Base-by-base conservation (phyloP, 2,113 vertebrate species). In the Myiopsitta monachus region DNA sequence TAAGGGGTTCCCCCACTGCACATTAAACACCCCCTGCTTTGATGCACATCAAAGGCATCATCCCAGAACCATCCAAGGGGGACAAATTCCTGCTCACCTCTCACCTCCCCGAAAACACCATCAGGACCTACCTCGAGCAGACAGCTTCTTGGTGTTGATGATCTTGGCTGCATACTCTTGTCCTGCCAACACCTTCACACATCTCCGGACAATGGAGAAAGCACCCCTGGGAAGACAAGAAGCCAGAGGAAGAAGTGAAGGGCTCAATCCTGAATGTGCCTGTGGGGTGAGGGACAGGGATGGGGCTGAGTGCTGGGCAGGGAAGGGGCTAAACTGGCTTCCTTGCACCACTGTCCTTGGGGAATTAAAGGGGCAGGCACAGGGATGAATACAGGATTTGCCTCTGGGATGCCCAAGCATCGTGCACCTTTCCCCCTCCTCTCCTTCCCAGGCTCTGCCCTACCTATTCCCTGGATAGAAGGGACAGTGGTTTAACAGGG, bases 61-160 rank as follows among this genome's bases (percentile, higher is more conserved):
- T 43, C 39, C 52, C 1, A 2, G 33, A 10, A 5, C 41, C 0
- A 0, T 15, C 51, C 23, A 47, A 26, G 33, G 69, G 31, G 39
- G 14, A 54, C 6, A 30, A 39, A 63, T 22, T 47, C 39, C n/a
- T 1, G 0, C 17, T 83, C 5, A 0, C 23, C 16, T 64, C 17
- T 79, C 1, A 0, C 57, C 7, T 74, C 43, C 44, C n/a, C 22
- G 2, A 18, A 36, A 70, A 22, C 11, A 3, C 1, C 19, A 13
- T 38, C 18, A 47, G 54, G 46, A 78, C 97, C 84, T 77, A 98
- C 98, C 98, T 97, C 98, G 96, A 91, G 98, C 98, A 21, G 98
- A 98, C 46, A 98, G 98, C 88, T 98, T 98, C 97, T 98, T 98
- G 87, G 98, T 98, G 67, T 98, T 98, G 97, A 98, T 98, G 90